These are phyloP conservation scores for Stegana nigrithorax DNA, from an alignment of 2,888 invertebrate species.

Conservation along the genomic window DNA sequence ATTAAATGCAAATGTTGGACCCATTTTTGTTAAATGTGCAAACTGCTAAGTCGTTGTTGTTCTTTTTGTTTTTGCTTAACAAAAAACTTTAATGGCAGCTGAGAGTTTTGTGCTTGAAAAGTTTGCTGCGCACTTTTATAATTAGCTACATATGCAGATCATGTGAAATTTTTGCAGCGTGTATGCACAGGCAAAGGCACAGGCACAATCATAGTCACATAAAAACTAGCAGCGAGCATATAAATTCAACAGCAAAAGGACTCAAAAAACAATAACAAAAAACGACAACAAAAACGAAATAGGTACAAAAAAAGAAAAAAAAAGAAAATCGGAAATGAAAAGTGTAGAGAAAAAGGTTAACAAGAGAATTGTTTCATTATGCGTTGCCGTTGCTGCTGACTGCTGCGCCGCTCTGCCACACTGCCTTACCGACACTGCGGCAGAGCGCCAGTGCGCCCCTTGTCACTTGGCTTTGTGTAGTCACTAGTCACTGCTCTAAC, in stretches of 20 bases:
- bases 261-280: neutral
- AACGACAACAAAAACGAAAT: neutral
- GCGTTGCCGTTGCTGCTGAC: neutral
- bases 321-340: slow-evolving; percentile 19
- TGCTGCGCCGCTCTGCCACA: slow-evolving; percentile 13
- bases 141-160: too few species aligned
- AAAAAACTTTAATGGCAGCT: too few species aligned
- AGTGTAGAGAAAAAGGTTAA: slow-evolving; percentile 48
- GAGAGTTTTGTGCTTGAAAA: too few species aligned
- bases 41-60: too few species aligned
- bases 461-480: neutral
- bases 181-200: too few species aligned
- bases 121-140: too few species aligned
- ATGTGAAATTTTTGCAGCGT: too few species aligned
- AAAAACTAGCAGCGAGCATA: neutral
- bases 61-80: too few species aligned
- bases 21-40: too few species aligned
- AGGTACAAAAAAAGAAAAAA: neutral
- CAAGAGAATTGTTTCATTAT: slow-evolving; percentile 53
- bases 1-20: too few species aligned
- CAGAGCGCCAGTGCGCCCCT: slow-evolving; percentile 5
- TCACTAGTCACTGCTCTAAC: neutral
- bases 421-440: slow-evolving; percentile 27
- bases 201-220: too few species aligned
- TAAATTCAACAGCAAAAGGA: neutral